Evolutionary conservation across 2,113 vertebrate species (phyloP).

Genomic region (Oenanthe melanoleuca): DNA sequence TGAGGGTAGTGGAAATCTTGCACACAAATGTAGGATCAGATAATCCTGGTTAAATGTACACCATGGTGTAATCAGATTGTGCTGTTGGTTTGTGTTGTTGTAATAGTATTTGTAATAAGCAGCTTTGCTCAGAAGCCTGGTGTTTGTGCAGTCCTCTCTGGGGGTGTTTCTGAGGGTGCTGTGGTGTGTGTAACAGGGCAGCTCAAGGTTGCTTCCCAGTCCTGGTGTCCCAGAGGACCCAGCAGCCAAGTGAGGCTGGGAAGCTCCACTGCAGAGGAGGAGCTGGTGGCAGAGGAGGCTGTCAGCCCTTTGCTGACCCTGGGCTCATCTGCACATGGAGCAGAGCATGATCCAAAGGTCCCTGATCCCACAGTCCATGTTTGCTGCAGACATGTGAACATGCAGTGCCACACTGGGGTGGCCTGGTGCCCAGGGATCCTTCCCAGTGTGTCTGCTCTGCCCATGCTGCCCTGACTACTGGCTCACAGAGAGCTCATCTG

Average conservation of each 20-base stretch:
- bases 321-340: neutral
- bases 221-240: neutral
- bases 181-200: neutral
- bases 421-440: neutral
- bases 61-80: neutral
- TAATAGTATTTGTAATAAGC: neutral
- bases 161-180: neutral
- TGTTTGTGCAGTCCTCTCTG: neutral
- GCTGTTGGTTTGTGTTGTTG: neutral
- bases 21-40: neutral
- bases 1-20: neutral
- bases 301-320: neutral
- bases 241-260: neutral
- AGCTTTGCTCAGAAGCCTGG: neutral
- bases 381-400: neutral
- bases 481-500: neutral
- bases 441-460: neutral
- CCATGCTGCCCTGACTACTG: fast-evolving
- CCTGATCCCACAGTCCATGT: neutral
- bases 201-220: neutral
- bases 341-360: neutral
- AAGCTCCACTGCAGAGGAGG: neutral
- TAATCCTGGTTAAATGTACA: neutral
- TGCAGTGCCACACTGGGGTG: neutral
- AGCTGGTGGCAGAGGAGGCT: neutral